Conservation (phyloP, 2,888 invertebrate species). For the Tolmerus cingulatus region DNA sequence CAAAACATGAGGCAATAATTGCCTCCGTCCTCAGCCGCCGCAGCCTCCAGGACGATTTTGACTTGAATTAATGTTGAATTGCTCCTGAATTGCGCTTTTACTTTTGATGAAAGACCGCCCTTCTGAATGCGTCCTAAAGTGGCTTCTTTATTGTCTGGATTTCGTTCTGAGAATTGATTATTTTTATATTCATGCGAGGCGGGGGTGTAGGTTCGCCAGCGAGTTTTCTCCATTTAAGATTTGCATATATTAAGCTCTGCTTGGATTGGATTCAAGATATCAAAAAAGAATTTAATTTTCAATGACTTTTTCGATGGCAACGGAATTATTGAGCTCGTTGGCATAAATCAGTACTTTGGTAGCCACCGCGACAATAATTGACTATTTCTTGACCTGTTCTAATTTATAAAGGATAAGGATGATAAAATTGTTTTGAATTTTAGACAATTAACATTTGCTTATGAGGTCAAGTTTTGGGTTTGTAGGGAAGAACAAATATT, state of each 20-base stretch:
- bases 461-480: not conserved
- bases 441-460: not conserved
- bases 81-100: not conserved
- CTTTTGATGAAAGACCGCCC: not conserved
- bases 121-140: not conserved
- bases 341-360: not conserved
- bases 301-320: not conserved
- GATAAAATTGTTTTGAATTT: not conserved
- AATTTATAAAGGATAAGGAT: not conserved
- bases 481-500: too few species aligned
- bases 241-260: not conserved
- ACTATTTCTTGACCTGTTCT: not conserved
- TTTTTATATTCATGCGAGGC: not conserved
- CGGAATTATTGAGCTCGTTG: not conserved
- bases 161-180: not conserved
- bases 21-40: not conserved
- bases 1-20: conserved; percentile 2
- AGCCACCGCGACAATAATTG: not conserved
- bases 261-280: not conserved
- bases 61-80: not conserved
- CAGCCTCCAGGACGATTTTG: not conserved
- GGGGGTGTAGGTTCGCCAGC: not conserved
- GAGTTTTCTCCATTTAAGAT: not conserved
- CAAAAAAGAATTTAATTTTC: not conserved
- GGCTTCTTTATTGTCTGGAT: not conserved